Evolutionary conservation across 2,888 invertebrate species (phyloP), one percentile per base, ranked within the genome.

Genomic region (Drosophila limbata): DNA sequence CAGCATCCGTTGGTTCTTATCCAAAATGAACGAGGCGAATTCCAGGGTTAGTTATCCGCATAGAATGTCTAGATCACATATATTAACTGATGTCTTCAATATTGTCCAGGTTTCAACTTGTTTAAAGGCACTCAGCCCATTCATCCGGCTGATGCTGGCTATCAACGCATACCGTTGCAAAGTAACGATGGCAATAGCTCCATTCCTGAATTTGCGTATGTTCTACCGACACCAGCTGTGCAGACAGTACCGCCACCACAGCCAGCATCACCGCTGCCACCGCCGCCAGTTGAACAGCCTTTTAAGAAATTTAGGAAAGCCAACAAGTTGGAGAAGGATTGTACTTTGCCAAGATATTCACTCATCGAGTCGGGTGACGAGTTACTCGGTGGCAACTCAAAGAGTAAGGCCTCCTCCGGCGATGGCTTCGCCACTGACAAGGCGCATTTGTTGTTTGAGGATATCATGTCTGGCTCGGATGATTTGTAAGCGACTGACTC

Each of bases 1-100:
- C 88, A 91, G 71, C 89, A 89, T 78, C 85, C 91, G 5, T 85
- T 92, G 11, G 81, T 92, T 0, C 66, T 92, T n/a, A 87, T 92
- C 48, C 91, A 90, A 66, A 91, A 91, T 19, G 89, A 91, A 21
- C 88, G 89, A 17, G 92, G 92, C 19, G 87, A 90, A 69, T 90
- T 87, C 75, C 92, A 92, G 84, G 90, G 92, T 92, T 79, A 73
- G 71, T 61, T 17, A 44, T 9, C 19, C 9, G 5, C 13, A 2
- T 3, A 13, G n/a, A 19, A 11, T 25, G 4, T 4, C 2, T 1
- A 39, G 11, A 2, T 5, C 3, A 13, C 5, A 13, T 44, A 13
- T 44, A 25, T 35, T 37, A 44, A 44, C 9, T 8, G 11, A 3
- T 19, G 2, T 21, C 0, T 8, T 48, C 4, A 3, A 44, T 13